Percentiles rank a stretch among this genome's conserved stretches.
Evolutionary conservation across 2,797 vertebrate genomes (phyloP).

Genomic region (Mycteria americana): DNA sequence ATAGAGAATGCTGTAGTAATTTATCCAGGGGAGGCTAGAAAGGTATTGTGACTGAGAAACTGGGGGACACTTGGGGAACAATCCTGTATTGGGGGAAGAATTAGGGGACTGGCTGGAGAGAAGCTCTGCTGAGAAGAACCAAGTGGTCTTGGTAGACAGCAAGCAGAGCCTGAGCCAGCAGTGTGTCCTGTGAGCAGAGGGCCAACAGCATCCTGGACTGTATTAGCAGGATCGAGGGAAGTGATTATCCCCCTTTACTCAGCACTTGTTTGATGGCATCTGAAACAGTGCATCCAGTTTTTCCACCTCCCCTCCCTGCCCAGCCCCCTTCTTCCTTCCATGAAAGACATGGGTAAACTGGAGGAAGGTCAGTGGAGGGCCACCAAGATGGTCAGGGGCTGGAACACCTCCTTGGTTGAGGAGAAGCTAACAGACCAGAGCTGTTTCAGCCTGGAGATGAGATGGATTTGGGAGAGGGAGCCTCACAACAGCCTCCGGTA

Average conservation of each 20-base stretch:
- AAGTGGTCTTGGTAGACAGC: background rate
- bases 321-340: fast-evolving
- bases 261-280: background rate
- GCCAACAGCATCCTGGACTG: background rate
- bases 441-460: background rate
- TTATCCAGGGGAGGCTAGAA: background rate
- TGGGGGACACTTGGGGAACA: background rate
- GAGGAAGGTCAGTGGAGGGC: background rate
- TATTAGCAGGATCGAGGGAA: background rate
- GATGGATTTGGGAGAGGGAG: background rate
- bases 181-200: background rate
- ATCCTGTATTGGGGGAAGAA: background rate
- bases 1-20: background rate
- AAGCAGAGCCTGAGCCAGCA: background rate
- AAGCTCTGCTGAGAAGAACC: background rate
- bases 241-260: background rate
- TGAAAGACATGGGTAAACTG: background rate
- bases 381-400: background rate
- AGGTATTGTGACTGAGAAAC: background rate
- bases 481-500: background rate
- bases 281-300: background rate
- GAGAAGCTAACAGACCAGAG: background rate
- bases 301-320: too few relatives aligned
- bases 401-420: background rate
- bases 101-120: background rate